Evolutionary conservation across 1,140 invertebrate genomes (phyloP), one percentile per base, ranked within the genome.

Genomic region (Geopemphigus sp.): DNA sequence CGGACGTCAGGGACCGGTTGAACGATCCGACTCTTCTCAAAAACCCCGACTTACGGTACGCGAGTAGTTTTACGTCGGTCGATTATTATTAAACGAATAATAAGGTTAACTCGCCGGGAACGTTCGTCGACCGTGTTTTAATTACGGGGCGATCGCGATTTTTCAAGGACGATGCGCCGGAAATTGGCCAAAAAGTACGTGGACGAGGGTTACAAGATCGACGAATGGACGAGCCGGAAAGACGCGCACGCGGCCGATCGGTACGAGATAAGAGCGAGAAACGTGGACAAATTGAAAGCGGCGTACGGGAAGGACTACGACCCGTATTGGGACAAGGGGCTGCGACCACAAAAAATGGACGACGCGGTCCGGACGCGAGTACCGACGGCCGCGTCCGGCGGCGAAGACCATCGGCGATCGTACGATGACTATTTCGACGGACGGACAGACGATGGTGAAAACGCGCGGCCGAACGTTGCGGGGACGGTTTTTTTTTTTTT

Each of bases 11-110:
- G 15, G 24, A 61, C 15, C 17, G 14, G 26, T 29, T 78, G 5
- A 78, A 78, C 10, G 56, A 78, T 50, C 57, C 8, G 14, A 63
- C 22, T 26, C 24, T 63, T 24, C 19, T 78, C 17, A 63, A 78
- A 78, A 45, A 11, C 14, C 24, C 74, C 14, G 14, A 17, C 8
- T 26, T 78, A 14, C 57, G 74, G 74, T 78, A 78, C 29, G 17
- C 29, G 24, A 63, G 15, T 32, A 8, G n/a, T n/a, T n/a, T n/a
- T n/a, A n/a, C n/a, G n/a, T n/a, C n/a, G n/a, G n/a, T n/a, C n/a
- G n/a, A n/a, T n/a, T n/a, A n/a, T n/a, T n/a, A n/a, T n/a, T n/a
- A n/a, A n/a, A n/a, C n/a, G n/a, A n/a, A n/a, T n/a, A n/a, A n/a
- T n/a, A n/a, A n/a, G n/a, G n/a, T n/a, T n/a, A n/a, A n/a, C n/a